Base-by-base conservation (phyloP, 1,140 invertebrate species). In the Listronotus oregonensis region DNA sequence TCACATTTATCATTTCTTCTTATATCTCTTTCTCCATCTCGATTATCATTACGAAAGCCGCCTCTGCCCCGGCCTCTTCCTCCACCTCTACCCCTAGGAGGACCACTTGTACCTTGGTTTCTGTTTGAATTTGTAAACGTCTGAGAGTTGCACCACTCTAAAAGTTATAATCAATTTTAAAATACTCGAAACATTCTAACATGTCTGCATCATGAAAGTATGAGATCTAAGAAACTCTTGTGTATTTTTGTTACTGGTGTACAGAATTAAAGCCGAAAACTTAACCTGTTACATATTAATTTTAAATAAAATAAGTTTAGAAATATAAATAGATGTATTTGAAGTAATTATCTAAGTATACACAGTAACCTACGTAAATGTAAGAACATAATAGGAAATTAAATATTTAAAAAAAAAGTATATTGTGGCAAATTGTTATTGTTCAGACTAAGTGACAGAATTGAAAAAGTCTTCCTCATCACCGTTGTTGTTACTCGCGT, bases 1-100 rank as follows among this genome's bases (percentile, higher is more conserved):
- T 60, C 61, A 43, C 39, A 66, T 32, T 56, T 69, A 40, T 61
- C 49, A 50, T 57, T 43, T 27, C 21, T 27, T 27, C 21, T 27
- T 3, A 3, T 27, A 27, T 27, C 21, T 27, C 39, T n/a, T 6
- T 39, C 58, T 27, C 39, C 49, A 11, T 32, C 10, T 27, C 54
- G 37, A 18, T 18, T 60, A 21, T 5, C n/a, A 9, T 39, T 21
- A 18, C 40, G 17, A n/a, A 31, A 14, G 14, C 14, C 8, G 34
- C 57, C 44, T 31, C 18, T 9, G 10, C 34, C 32, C 14, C 34
- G n/a, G 12, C 57, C 12, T 15, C 27, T 49, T 14, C 57, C 46
- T 15, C 44, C 57, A 32, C 40, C 42, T 27, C 43, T 40, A 8
- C 47, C 18, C 10, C 47, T 50, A 27, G 12, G 18, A 14, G n/a